Percentiles rank a stretch among this genome's conserved stretches.
Conservation (phyloP, 2,797 vertebrate species). For the Sylvilagus floridanus region DNA sequence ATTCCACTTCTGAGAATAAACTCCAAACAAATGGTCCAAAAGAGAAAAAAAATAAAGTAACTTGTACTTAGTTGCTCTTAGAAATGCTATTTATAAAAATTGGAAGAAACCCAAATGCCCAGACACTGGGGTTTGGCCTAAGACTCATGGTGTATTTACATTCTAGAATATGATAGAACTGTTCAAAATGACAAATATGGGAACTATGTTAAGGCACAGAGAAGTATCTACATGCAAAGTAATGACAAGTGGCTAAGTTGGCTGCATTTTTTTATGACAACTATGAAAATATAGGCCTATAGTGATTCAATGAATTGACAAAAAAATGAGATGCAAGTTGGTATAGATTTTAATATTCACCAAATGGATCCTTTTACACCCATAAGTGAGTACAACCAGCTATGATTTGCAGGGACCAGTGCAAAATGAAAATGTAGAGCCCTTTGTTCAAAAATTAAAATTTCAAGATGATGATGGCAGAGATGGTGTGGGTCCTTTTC, state of each 20-base stretch:
- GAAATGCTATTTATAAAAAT: slow-evolving; percentile 74
- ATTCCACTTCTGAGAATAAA: slow-evolving; percentile 67
- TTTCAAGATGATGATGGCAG: background rate
- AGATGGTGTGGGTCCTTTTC: background rate
- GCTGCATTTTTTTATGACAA: slow-evolving; percentile 15
- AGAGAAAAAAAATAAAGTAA: slow-evolving; percentile 53
- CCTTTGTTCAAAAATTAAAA: background rate
- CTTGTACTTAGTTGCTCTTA: slow-evolving; percentile 71
- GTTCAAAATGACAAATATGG: slow-evolving; percentile 44
- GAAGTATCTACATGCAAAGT: background rate
- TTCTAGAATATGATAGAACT: slow-evolving; percentile 56
- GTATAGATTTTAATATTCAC: slow-evolving; percentile 9
- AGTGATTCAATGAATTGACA: slow-evolving; percentile 28
- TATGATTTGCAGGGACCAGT: background rate
- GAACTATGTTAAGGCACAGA: slow-evolving; percentile 6
- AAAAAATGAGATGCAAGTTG: slow-evolving; percentile 24
- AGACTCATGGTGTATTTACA: slow-evolving; percentile 52
- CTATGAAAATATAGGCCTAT: background rate
- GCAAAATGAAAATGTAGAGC: background rate
- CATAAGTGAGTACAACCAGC: background rate
- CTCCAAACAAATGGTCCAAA: slow-evolving; percentile 30
- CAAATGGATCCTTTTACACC: background rate
- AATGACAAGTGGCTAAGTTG: background rate
- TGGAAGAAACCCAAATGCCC: slow-evolving; percentile 66
- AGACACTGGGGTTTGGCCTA: slow-evolving; percentile 51